Evolutionary conservation across 2,888 invertebrate genomes (phyloP).

Genomic region (Apamea crenata): DNA sequence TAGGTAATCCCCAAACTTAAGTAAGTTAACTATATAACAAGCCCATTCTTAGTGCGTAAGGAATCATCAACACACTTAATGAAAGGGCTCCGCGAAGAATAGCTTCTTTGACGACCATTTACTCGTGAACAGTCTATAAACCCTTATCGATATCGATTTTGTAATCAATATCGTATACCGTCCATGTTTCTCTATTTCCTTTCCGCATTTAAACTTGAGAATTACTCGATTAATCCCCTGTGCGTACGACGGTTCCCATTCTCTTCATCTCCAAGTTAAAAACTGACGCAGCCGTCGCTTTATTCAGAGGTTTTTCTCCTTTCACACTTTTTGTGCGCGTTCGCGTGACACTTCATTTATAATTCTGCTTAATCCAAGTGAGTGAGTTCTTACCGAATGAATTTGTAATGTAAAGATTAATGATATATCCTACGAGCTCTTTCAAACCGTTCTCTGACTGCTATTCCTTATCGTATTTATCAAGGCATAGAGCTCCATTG

Average conservation of each 20-base stretch:
- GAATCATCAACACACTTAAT: slow-evolving; percentile 48
- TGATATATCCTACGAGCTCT: slow-evolving; percentile 81
- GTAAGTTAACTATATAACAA: slow-evolving; percentile 12
- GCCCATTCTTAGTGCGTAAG: slow-evolving; percentile 2
- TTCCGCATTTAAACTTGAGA: slow-evolving; percentile 74
- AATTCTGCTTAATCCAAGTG: slow-evolving; percentile 89
- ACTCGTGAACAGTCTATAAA: slow-evolving; percentile 52
- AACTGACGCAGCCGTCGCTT: slow-evolving; percentile 80
- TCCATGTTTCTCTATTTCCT: slow-evolving; percentile 69
- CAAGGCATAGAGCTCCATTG: slow-evolving; percentile 73
- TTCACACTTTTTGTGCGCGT: slow-evolving; percentile 86
- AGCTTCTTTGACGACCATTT: slow-evolving; percentile 44
- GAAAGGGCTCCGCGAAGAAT: slow-evolving; percentile 36
- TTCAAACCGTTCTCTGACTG: slow-evolving; percentile 77
- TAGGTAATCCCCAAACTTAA: not conserved
- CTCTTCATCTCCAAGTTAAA: slow-evolving; percentile 79
- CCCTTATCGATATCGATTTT: slow-evolving; percentile 66
- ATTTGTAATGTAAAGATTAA: slow-evolving; percentile 90
- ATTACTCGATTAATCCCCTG: slow-evolving; percentile 79
- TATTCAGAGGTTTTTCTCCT: slow-evolving; percentile 81
- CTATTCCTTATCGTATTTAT: slow-evolving; percentile 80
- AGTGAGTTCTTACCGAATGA: slow-evolving; percentile 89
- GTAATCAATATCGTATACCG: slow-evolving; percentile 67
- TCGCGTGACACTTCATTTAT: slow-evolving; percentile 89
- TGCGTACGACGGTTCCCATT: slow-evolving; percentile 74